A percentile compares a stretch with the other conserved stretches of the same genome.
phyloP scores from a whole-genome alignment of 2,113 vertebrate species.

The Paralichthys olivaceus region DNA sequence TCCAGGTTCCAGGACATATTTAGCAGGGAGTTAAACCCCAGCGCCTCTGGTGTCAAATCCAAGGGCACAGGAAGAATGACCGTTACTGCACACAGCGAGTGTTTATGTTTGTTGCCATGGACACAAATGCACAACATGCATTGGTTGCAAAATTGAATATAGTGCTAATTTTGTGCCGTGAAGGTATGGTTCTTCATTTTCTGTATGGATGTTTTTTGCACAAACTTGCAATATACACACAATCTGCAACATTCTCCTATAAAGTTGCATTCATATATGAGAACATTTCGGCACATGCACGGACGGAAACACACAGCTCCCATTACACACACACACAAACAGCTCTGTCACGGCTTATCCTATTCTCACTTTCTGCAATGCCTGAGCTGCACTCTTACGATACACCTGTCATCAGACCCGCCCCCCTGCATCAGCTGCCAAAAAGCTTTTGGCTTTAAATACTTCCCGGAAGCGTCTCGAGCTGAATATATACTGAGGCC shows the following conservation, averaged over 20 bases:
- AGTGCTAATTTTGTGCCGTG: neutral
- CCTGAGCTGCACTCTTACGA: constrained; percentile 45
- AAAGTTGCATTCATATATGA: neutral
- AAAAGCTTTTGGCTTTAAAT: constrained; percentile 40
- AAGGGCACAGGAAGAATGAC: constrained; percentile 61
- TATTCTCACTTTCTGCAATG: constrained; percentile 64
- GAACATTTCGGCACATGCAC: neutral
- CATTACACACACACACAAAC: constrained; percentile 49
- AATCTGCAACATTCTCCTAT: neutral
- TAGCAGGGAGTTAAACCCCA: constrained; percentile 66
- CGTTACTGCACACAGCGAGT: neutral
- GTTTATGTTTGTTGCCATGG: constrained; percentile 42
- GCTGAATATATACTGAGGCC: constrained; percentile 48
- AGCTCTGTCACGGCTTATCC: constrained; percentile 52
- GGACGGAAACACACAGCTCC: constrained; percentile 30
- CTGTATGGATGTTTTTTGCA: neutral
- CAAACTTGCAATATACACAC: neutral
- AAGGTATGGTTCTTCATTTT: neutral
- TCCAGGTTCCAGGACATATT: constrained; percentile 63
- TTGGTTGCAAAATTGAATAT: neutral
- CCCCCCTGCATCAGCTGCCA: constrained; percentile 44
- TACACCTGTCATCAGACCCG: constrained; percentile 74
- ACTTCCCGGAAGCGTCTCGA: constrained; percentile 59
- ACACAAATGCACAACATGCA: constrained; percentile 34
- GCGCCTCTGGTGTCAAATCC: constrained; percentile 63